Conservation (phyloP, 2,888 invertebrate species). For the Selenia dentaria region DNA sequence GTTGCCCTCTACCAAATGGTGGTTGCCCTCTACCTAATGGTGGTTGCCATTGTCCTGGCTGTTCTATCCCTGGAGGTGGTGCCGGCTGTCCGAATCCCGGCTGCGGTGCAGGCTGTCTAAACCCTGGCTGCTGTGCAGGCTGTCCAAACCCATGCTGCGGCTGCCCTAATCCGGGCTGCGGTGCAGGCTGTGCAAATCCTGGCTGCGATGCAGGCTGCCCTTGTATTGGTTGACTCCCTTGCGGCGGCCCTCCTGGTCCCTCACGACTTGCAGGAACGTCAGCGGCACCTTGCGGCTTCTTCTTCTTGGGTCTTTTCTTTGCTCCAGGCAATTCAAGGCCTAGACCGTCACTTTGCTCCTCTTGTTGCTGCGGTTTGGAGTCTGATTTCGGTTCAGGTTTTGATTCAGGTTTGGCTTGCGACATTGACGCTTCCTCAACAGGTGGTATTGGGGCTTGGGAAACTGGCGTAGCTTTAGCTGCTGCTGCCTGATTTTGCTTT, state of each 20-base stretch:
- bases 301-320: constrained; percentile 33
- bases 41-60: no score
- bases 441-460: background rate
- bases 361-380: constrained; percentile 10
- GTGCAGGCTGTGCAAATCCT: no score
- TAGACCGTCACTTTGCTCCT: constrained; percentile 27
- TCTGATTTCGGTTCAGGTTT: constrained; percentile 5
- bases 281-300: constrained; percentile 16
- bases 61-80: no score
- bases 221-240: background rate
- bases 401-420: constrained; percentile 1
- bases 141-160: background rate
- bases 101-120: background rate
- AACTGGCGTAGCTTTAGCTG: background rate
- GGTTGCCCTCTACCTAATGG: background rate
- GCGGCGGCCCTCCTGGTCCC: background rate
- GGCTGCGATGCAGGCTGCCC: no score
- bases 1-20: no score
- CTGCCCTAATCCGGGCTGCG: background rate
- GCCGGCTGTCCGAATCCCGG: background rate
- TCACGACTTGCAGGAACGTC: background rate
- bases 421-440: background rate
- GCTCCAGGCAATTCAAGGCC: constrained; percentile 33
- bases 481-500: constrained; percentile 12
- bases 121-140: background rate